These are phyloP conservation scores for Elysia crispata DNA, from an alignment of 2,888 invertebrate genomes.

Conservation along the genomic window DNA sequence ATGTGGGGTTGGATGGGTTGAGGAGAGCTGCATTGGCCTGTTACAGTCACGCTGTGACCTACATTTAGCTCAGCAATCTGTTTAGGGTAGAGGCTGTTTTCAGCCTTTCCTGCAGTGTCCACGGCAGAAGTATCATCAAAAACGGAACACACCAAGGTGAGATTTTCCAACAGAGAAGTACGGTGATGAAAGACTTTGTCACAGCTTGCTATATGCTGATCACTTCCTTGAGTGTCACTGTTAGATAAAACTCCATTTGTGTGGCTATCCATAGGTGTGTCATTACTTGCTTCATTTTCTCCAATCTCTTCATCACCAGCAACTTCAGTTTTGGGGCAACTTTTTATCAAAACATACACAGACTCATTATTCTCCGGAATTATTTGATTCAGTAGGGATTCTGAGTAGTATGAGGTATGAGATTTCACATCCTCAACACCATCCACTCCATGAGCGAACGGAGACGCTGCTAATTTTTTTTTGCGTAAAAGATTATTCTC, in stretches of 20 bases:
- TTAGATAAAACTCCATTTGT: no score
- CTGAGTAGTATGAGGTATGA: no score
- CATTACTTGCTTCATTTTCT: no score
- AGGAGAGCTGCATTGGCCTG: constrained; percentile 47
- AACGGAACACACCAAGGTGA: not conserved
- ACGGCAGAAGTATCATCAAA: not conserved
- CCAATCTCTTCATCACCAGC: not conserved
- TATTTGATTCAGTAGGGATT: not conserved
- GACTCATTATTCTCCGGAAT: constrained; percentile 36
- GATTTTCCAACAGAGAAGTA: constrained; percentile 49
- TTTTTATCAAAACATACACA: constrained; percentile 40
- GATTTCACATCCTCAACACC: not conserved
- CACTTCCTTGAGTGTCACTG: not conserved
- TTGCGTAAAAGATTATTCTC: constrained; percentile 2
- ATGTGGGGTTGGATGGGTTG: constrained; percentile 40
- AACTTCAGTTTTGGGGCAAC: not conserved
- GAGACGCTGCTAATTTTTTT: not conserved
- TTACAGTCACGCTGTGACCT: constrained; percentile 24
- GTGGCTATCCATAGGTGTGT: no score
- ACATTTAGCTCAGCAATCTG: not conserved
- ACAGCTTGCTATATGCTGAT: not conserved
- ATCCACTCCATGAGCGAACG: constrained; percentile 43
- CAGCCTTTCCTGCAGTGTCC: not conserved
- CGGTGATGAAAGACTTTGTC: constrained; percentile 45
- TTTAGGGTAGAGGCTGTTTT: not conserved